These are phyloP conservation scores for Diarsia brunnea DNA, from an alignment of 2,888 invertebrate species.

Conservation along the genomic window DNA sequence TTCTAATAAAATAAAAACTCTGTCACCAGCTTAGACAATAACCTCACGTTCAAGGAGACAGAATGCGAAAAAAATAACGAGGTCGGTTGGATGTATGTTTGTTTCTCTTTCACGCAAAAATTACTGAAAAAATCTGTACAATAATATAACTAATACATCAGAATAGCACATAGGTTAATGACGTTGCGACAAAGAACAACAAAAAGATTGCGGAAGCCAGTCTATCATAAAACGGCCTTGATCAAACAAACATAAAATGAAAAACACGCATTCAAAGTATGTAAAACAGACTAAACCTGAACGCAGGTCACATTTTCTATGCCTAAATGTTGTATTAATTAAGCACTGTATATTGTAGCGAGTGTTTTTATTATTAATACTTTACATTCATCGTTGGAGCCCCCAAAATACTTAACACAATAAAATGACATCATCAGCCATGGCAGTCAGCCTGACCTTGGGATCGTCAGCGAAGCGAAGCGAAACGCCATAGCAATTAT, in stretches of 20 bases:
- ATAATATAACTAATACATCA: neutral
- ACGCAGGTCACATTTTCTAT: slow-evolving; percentile 1
- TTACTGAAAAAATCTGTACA: neutral
- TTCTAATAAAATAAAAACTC: no score
- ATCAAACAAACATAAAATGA: neutral
- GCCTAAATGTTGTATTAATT: slow-evolving; percentile 33
- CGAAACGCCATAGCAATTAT: slow-evolving; percentile 25
- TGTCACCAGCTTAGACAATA: no score
- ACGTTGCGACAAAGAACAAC: no score
- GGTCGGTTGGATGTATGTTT: neutral
- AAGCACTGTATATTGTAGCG: slow-evolving; percentile 6
- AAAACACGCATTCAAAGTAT: neutral
- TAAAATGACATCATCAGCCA: slow-evolving; percentile 53
- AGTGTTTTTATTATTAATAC: slow-evolving; percentile 10
- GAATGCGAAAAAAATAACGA: neutral
- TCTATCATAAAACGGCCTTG: neutral
- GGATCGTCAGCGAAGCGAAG: slow-evolving; percentile 21
- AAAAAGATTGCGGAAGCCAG: neutral
- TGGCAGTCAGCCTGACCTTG: slow-evolving; percentile 44
- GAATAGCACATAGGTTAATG: neutral
- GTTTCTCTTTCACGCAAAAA: neutral
- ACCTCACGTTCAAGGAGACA: no score
- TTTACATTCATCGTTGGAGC: slow-evolving; percentile 40
- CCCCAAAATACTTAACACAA: slow-evolving; percentile 48
- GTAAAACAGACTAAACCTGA: neutral